These are phyloP conservation scores for Stigmatopora nigra DNA, from an alignment of 2,113 vertebrate genomes.

Conservation along the genomic window DNA sequence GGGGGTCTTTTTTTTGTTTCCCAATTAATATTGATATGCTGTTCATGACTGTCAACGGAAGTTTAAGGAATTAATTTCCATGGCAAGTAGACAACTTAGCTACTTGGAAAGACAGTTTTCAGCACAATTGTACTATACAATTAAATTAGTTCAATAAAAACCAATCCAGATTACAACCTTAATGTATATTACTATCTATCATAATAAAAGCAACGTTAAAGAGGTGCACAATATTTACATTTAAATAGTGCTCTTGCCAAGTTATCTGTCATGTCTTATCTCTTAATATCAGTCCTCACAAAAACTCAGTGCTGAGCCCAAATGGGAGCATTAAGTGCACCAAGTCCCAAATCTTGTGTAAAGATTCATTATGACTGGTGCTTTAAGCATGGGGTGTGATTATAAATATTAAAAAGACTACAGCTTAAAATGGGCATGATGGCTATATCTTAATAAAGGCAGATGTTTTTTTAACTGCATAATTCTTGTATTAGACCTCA, in stretches of 20 bases:
- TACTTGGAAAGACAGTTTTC: too few relatives aligned
- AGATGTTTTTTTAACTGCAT: not conserved
- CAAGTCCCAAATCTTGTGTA: not conserved
- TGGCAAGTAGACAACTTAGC: too few relatives aligned
- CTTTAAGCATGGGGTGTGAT: not conserved
- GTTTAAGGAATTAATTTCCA: too few relatives aligned
- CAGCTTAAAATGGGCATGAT: not conserved
- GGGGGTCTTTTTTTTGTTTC: too few relatives aligned
- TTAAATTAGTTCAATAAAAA: too few relatives aligned
- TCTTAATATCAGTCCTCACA: constrained; percentile 5
- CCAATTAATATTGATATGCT: too few relatives aligned
- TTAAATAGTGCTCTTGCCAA: not conserved
- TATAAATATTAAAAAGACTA: not conserved
- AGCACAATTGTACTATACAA: too few relatives aligned
- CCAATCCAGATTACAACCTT: too few relatives aligned
- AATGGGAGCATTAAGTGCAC: constrained; percentile 2
- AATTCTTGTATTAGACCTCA: not conserved
- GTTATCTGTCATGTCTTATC: not conserved
- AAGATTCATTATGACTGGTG: not conserved
- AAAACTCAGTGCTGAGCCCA: not conserved
- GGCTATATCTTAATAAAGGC: not conserved
- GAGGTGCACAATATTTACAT: not conserved
- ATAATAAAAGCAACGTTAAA: not conserved
- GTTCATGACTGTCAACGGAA: too few relatives aligned
- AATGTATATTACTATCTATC: not conserved